Base-by-base conservation (phyloP, 2,113 vertebrate species). In the Aegypius monachus region DNA sequence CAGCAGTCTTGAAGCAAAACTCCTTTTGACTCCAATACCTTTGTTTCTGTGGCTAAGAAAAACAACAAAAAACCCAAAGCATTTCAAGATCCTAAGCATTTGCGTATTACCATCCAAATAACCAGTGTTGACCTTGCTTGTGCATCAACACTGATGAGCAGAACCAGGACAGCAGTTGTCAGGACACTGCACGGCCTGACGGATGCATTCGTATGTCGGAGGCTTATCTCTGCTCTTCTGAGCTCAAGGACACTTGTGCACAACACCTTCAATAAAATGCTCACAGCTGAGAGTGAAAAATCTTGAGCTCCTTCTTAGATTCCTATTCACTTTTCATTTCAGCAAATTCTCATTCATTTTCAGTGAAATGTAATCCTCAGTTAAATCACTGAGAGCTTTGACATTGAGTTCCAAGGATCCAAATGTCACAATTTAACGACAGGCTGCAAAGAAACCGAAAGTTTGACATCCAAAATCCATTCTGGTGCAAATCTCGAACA, bases 1-100 rank as follows among this genome's bases (percentile, higher is more conserved):
- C 62, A 73, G 47, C 25, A 31, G 38, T n/a, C 40, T 56, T 72
- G 32, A 62, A 75, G 38, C 31, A 88, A 65, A 80, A 59, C 16
- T 42, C 36, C 25, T 59, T 66, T 67, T 31, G 50, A 71, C 22
- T 66, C 19, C 21, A 56, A 34, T 40, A 74, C 38, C 23, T 86
- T 65, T 73, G 71, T 85, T 93, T 87, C 14, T 81, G 29, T 85
- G 58, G 86, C 77, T 95, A 96, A 96, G 55, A 84, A 32, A 27
- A 7, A 9, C 23, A 63, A 56, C 9, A 26, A n/a, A 73, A 66
- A 36, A 3, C 2, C 6, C 11, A 90, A 83, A 94, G 42, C 22
- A 8, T 78, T 81, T 91, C 75, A 42, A 58, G 93, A 55, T 56
- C 63, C 43, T 53, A 82, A 83, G 66, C 29, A 83, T 71, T 72